Percentiles rank a stretch among this genome's conserved stretches.
Evolutionary conservation across 53 echinoderm and acorn worm genomes (phyloP).

Genomic region (Holothuria leucospilota): DNA sequence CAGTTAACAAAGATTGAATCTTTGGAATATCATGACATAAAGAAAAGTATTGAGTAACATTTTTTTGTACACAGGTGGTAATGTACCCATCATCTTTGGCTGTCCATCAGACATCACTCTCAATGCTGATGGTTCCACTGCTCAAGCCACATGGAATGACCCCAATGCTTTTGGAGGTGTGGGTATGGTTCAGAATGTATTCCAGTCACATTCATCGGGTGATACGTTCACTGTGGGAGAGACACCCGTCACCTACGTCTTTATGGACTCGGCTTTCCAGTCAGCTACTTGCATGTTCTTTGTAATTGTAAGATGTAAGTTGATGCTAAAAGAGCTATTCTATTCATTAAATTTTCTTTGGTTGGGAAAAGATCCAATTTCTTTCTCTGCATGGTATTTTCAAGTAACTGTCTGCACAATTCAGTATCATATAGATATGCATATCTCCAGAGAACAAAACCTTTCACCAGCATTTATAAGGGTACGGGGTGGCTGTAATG

Average conservation of each 20-base stretch:
- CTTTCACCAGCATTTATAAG: too few relatives aligned
- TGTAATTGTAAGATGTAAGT: conserved; percentile 63
- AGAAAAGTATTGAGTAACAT: too few relatives aligned
- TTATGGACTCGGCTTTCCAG: conserved; percentile 56
- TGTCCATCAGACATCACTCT: conserved; percentile 60
- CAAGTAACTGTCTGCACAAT: too few relatives aligned
- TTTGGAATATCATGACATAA: too few relatives aligned
- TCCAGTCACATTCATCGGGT: conserved; percentile 57
- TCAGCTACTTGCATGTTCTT: conserved; percentile 53
- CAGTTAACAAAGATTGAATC: too few relatives aligned
- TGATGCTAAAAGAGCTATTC: too few relatives aligned
- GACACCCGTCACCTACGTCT: conserved; percentile 66
- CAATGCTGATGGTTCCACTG: conserved; percentile 19
- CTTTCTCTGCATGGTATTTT: too few relatives aligned
- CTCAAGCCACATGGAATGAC: conserved; percentile 42
- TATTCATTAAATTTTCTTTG: too few relatives aligned
- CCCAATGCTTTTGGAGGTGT: conserved; percentile 62
- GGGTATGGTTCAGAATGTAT: conserved; percentile 29
- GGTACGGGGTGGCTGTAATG: too few relatives aligned
- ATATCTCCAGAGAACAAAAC: too few relatives aligned
- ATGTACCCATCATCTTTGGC: conserved; percentile 42
- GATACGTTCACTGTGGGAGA: conserved; percentile 41
- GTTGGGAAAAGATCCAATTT: too few relatives aligned
- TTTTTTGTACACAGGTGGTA: conserved; percentile 1
- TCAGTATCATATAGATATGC: too few relatives aligned